A percentile compares a stretch with the other conserved stretches of the same genome.
Conservation (phyloP, 2,113 vertebrate genomes). For the Lichenostomus cassidix region DNA sequence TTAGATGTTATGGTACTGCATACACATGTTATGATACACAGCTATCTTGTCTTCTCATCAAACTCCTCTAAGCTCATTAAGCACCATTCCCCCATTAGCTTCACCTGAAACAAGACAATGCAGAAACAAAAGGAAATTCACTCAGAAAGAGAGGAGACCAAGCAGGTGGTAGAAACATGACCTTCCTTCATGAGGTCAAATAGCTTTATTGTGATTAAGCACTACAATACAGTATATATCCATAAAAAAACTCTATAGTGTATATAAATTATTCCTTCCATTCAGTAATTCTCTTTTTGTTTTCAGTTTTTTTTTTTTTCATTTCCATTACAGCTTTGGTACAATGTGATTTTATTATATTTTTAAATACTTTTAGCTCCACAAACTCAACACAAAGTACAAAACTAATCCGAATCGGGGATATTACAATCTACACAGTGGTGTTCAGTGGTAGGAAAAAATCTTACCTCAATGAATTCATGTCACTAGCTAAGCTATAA, state of each 20-base stretch:
- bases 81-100: background rate
- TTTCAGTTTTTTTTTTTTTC: slow-evolving; percentile 18
- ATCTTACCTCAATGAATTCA: slow-evolving; percentile 84
- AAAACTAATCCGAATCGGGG: slow-evolving; percentile 83
- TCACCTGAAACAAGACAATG: background rate
- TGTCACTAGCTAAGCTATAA: slow-evolving; percentile 84
- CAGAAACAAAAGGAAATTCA: background rate
- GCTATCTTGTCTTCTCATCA: background rate
- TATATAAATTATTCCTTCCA: slow-evolving; percentile 86
- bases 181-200: slow-evolving; percentile 82
- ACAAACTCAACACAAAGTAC: slow-evolving; percentile 88
- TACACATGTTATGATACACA: background rate
- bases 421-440: slow-evolving; percentile 85
- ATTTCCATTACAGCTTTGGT: slow-evolving; percentile 83
- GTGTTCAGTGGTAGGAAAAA: slow-evolving; percentile 85
- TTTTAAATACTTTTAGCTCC: slow-evolving; percentile 84
- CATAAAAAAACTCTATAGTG: slow-evolving; percentile 82
- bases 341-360: slow-evolving; percentile 79
- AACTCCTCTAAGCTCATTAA: background rate
- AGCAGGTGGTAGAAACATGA: slow-evolving; percentile 81
- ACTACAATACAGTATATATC: slow-evolving; percentile 87
- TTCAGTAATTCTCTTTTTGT: slow-evolving; percentile 69
- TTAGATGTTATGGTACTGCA: background rate
- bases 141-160: slow-evolving; percentile 54
- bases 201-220: slow-evolving; percentile 84